Evolutionary conservation across 2,113 vertebrate species (phyloP).

Genomic region (Psettodes erumei): DNA sequence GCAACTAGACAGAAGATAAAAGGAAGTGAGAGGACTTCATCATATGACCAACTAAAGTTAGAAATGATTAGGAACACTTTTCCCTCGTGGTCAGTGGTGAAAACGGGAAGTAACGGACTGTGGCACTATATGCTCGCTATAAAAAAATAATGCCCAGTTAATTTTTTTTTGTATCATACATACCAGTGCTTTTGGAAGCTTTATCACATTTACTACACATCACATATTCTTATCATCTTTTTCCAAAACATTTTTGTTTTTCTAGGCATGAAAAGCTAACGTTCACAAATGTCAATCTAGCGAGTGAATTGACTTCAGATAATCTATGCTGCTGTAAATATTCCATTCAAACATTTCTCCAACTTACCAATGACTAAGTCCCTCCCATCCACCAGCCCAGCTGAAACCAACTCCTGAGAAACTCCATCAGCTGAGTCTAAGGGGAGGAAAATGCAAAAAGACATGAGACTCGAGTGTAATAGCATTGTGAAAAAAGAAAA

Average conservation of each 20-base stretch:
- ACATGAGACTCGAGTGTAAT: neutral
- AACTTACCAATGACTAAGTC: conserved; percentile 96
- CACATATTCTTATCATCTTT: neutral
- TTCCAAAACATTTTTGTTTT: neutral
- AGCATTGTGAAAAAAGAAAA: neutral
- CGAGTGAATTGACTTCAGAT: neutral
- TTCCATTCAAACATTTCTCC: neutral
- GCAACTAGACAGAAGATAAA: conserved; percentile 88
- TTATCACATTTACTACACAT: neutral
- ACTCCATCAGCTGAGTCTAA: conserved; percentile 98
- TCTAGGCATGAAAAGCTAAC: neutral
- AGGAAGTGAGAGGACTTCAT: neutral
- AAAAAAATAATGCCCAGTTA: no score
- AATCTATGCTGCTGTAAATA: neutral
- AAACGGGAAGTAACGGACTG: neutral
- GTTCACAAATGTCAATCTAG: neutral
- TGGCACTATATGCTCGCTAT: neutral
- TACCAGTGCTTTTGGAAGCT: neutral
- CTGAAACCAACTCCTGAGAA: conserved; percentile 98
- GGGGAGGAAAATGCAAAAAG: conserved; percentile 9
- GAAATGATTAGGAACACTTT: neutral
- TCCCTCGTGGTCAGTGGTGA: neutral
- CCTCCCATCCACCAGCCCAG: conserved; percentile 96
- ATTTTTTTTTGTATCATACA: no score
- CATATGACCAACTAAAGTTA: neutral